Evolutionary conservation across 2,113 vertebrate genomes (phyloP), one percentile per base, ranked within the genome.

Genomic region (Acrocephalus kingi): DNA sequence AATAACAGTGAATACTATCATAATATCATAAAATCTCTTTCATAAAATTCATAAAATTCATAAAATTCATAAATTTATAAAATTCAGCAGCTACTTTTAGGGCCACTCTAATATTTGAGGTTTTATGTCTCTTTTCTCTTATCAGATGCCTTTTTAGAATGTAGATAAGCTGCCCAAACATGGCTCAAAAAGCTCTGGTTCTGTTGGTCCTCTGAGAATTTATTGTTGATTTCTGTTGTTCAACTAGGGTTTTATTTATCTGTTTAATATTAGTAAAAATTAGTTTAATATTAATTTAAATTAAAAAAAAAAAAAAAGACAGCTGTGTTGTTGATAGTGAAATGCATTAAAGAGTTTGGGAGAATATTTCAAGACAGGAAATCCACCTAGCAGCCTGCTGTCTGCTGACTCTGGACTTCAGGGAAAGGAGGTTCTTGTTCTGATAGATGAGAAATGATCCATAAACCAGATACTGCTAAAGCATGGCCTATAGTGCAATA

Each of bases 161-260:
- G 17, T 33, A 31, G 25, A 22, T 31, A 64, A 48, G 4, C 39
- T 55, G 13, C 30, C 18, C 33, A 63, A 80, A 73, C 4, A 6
- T 33, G 16, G 6, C 7, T 59, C 15, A 10, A 73, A 45, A 4
- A 45, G 4, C 14, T 75, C 13, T 84, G 41, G 19, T 31, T 39
- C 30, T 84, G 9, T 43, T 81, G 7, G 7, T 55, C 2, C 6
- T 39, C 30, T 30, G 28, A 27, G n/a, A 75, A 54, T 28, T 54
- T 48, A 23, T 39, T 10, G 8, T 11, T 69, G 13, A 1, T 28
- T 64, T 61, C 25, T 46, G 2, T 41, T 67, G 1, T 8, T 77
- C 16, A n/a, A 13, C 3, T 58, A 31, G 15, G 0, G 1, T 6
- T 31, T 18, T 43, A 5, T 59, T 78, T 74, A 10, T 39, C 6